These are phyloP conservation scores for Gobio occitaniae DNA, from an alignment of 2,797 vertebrate species.

Conservation along the genomic window DNA sequence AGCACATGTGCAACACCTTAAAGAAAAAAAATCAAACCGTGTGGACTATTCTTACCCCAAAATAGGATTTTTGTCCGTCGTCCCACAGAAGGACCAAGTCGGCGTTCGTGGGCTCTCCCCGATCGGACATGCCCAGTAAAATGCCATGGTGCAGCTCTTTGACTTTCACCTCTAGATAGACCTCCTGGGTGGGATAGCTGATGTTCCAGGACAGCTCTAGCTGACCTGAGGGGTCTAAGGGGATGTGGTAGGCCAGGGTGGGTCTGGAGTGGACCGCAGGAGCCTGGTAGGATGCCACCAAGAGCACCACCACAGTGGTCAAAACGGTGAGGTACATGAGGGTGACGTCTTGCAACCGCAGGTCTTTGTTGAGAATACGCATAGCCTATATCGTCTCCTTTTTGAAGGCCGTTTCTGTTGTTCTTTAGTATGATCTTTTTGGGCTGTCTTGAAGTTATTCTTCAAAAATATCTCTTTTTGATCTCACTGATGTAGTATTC, in stretches of 20 bases:
- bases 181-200: conserved; percentile 81
- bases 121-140: conserved; percentile 92
- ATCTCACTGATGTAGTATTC: background rate
- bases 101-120: conserved; percentile 85
- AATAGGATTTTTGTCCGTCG: conserved; percentile 78
- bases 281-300: conserved; percentile 89
- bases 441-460: background rate
- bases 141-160: conserved; percentile 80
- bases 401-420: background rate
- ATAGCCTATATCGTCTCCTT: conserved; percentile 46
- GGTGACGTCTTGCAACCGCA: conserved; percentile 83
- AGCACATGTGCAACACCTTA: background rate
- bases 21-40: background rate
- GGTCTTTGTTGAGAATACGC: conserved; percentile 75
- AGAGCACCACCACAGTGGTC: conserved; percentile 85
- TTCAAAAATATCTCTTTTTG: background rate
- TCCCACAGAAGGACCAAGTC: conserved; percentile 92
- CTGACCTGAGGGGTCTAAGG: conserved; percentile 83
- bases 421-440: background rate
- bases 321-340: conserved; percentile 90
- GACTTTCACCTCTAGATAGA: conserved; percentile 84
- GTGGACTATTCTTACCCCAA: conserved; percentile 75
- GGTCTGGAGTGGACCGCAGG: conserved; percentile 54
- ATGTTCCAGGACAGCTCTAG: conserved; percentile 92
- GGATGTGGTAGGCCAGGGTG: conserved; percentile 84